Percentiles rank a stretch among this genome's conserved stretches.
Evolutionary conservation across 2,113 vertebrate species (phyloP).

Genomic region (Tympanuchus pallidicinctus): DNA sequence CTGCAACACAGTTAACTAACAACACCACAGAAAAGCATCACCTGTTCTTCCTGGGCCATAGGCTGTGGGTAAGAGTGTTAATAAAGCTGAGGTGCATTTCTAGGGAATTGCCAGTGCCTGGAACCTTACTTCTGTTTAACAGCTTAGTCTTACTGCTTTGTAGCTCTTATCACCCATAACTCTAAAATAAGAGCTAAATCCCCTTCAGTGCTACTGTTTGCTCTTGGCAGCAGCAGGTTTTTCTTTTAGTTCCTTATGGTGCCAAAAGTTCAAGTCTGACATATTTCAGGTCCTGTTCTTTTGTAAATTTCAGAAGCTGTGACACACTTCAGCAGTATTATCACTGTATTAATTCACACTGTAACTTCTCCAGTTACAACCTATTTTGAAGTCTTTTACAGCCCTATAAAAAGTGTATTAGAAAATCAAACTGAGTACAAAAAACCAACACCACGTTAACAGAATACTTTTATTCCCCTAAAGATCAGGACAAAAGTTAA

Average conservation of each 20-base stretch:
- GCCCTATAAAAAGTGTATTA: neutral
- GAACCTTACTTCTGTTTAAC: neutral
- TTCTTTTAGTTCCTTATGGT: neutral
- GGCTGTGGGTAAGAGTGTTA: accelerated
- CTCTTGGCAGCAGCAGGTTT: neutral
- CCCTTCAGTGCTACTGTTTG: neutral
- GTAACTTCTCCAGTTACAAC: neutral
- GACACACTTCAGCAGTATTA: neutral
- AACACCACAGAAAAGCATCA: no score
- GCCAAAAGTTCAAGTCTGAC: neutral
- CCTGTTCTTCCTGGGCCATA: no score
- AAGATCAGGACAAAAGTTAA: neutral
- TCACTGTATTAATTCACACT: neutral
- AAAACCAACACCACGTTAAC: neutral
- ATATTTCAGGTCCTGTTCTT: neutral
- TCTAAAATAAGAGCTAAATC: neutral
- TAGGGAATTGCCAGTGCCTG: accelerated
- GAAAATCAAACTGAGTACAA: neutral
- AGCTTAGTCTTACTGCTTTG: neutral
- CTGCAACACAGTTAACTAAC: no score
- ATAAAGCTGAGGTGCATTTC: neutral
- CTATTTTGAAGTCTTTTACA: neutral
- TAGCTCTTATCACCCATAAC: neutral
- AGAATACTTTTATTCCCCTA: conserved; percentile 8
- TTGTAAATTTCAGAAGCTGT: neutral